Conservation (phyloP, 2,797 vertebrate species). For the Pseudochirops cupreus region DNA sequence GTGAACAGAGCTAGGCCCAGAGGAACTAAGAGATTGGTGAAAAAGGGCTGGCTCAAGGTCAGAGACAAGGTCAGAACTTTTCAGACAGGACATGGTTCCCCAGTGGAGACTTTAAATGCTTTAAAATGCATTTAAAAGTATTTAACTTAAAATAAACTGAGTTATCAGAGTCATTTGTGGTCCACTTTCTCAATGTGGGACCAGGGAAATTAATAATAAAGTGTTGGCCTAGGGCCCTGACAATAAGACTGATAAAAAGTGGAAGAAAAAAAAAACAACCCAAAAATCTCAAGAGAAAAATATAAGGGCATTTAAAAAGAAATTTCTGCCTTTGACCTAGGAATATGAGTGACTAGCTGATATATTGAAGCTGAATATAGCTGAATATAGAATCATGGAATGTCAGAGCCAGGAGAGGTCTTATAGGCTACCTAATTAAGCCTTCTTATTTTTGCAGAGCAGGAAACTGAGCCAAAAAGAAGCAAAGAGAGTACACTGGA, state of each 20-base stretch:
- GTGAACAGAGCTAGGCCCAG: not conserved
- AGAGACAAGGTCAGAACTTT: not conserved
- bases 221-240: not conserved
- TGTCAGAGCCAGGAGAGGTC: not conserved
- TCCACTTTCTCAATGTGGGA: not conserved
- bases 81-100: not conserved
- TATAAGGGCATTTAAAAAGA: not conserved
- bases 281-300: not conserved
- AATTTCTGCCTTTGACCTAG: not conserved
- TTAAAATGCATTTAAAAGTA: not conserved
- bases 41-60: not conserved
- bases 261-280: not conserved
- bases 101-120: not conserved
- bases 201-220: not conserved
- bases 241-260: not conserved
- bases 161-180: not conserved
- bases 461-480: not conserved
- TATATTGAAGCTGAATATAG: too few relatives aligned
- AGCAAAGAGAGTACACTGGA: not conserved
- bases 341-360: not conserved
- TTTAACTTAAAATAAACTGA: not conserved
- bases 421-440: not conserved
- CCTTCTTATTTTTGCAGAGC: not conserved
- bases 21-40: not conserved
- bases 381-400: not conserved